Conservation (phyloP, 2,888 invertebrate genomes). For the Leptopilina syphax region DNA sequence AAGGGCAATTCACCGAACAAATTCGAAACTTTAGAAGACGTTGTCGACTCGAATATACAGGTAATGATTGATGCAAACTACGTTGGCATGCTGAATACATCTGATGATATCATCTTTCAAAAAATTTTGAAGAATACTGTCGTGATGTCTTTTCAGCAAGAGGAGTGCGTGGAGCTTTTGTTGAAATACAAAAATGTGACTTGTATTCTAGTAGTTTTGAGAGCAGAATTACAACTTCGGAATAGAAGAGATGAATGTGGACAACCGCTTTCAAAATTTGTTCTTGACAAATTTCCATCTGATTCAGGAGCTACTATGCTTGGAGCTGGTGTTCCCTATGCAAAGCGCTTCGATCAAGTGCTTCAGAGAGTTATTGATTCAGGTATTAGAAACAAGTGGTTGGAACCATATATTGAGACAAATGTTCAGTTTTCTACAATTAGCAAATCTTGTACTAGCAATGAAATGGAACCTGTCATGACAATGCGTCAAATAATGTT, state of each 20-base stretch:
- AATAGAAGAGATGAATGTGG: not conserved
- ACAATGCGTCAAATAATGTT: not conserved
- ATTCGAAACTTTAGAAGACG: not conserved
- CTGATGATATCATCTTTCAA: not conserved
- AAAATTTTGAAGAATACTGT: not conserved
- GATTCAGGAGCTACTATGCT: not conserved
- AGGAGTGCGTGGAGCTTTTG: not conserved
- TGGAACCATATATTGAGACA: not conserved
- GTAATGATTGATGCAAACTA: not conserved
- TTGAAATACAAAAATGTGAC: not conserved
- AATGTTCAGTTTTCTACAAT: not conserved
- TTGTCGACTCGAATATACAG: not conserved
- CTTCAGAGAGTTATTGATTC: not conserved
- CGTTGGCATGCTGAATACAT: accelerated
- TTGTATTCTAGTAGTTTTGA: not conserved
- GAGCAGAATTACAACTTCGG: not conserved
- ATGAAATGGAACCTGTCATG: not conserved
- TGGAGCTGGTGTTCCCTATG: not conserved
- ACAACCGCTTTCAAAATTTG: not conserved
- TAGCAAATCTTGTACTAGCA: not conserved
- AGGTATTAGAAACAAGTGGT: not conserved
- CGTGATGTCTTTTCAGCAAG: not conserved
- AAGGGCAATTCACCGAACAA: not conserved
- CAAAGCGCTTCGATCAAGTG: not conserved
- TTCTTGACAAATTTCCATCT: not conserved